Percentiles rank a stretch among this genome's conserved stretches.
Evolutionary conservation across 2,888 invertebrate species (phyloP).

Genomic region (Scrobipalpa atriplicella): DNA sequence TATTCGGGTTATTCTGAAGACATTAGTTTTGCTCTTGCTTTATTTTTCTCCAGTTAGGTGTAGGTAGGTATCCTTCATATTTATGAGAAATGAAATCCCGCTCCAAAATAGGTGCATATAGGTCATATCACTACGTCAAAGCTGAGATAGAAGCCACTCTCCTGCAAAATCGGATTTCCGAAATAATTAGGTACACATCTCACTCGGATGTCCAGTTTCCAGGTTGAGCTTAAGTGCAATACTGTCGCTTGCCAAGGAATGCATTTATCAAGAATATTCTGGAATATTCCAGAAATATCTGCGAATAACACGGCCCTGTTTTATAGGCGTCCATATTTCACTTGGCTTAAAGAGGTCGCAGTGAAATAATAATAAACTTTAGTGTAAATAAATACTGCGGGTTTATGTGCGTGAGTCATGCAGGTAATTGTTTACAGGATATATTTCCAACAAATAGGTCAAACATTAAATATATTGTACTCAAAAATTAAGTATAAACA

Average conservation of each 20-base stretch:
- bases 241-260: conserved; percentile 45
- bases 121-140: too few relatives aligned
- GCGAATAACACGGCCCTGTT: conserved; percentile 21
- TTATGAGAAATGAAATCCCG: too few relatives aligned
- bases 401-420: conserved; percentile 13
- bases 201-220: neutral
- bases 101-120: too few relatives aligned
- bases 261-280: conserved; percentile 40
- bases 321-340: conserved; percentile 28
- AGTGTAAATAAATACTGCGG: conserved; percentile 4
- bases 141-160: neutral
- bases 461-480: neutral
- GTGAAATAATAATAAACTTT: conserved; percentile 20
- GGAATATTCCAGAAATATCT: conserved; percentile 35
- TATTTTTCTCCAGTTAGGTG: too few relatives aligned
- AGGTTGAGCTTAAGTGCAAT: conserved; percentile 1
- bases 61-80: too few relatives aligned
- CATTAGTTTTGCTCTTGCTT: too few relatives aligned
- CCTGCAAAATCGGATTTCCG: neutral
- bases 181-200: neutral
- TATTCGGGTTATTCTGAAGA: too few relatives aligned
- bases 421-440: conserved; percentile 8
- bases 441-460: conserved; percentile 2
- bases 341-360: conserved; percentile 6
- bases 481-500: too few relatives aligned